Evolutionary conservation across 2,113 vertebrate genomes (phyloP).

Genomic region (Chlamydotis undulata): DNA sequence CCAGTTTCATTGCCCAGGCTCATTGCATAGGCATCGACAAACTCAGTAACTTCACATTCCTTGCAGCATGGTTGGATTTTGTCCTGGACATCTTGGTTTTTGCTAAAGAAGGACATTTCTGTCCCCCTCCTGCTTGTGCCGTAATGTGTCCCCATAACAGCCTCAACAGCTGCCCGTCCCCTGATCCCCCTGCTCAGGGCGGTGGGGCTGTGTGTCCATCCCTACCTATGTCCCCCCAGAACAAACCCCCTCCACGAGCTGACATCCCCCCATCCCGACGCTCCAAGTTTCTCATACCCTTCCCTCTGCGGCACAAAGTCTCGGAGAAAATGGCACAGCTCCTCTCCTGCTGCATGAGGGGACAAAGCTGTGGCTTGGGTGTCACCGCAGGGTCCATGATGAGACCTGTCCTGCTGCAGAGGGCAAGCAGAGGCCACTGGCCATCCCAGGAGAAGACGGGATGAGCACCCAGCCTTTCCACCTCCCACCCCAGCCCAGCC

Average conservation of each 20-base stretch:
- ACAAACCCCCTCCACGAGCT: not conserved
- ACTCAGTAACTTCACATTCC: not conserved
- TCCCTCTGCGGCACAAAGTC: not conserved
- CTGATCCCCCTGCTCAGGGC: not conserved
- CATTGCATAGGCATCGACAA: fast-evolving
- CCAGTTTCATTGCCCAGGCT: not conserved
- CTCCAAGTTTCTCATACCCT: not conserved
- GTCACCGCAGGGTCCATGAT: not conserved
- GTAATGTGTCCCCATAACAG: not conserved
- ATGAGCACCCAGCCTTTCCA: not conserved
- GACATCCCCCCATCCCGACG: fast-evolving
- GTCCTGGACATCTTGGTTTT: not conserved
- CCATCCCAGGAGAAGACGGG: not conserved
- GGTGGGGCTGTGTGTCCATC: not conserved
- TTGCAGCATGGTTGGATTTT: not conserved
- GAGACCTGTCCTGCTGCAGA: not conserved
- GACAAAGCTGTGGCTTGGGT: not conserved
- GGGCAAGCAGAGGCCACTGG: not conserved
- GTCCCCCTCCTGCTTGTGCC: not conserved
- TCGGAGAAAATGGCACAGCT: not conserved
- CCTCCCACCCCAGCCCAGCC: not conserved
- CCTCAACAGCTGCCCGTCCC: not conserved
- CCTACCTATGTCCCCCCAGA: fast-evolving
- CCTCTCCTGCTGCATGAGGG: not conserved
- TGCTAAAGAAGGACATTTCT: not conserved